phyloP scores from a whole-genome alignment of 1,140 invertebrate species.

The Drosophila neocordata region DNA sequence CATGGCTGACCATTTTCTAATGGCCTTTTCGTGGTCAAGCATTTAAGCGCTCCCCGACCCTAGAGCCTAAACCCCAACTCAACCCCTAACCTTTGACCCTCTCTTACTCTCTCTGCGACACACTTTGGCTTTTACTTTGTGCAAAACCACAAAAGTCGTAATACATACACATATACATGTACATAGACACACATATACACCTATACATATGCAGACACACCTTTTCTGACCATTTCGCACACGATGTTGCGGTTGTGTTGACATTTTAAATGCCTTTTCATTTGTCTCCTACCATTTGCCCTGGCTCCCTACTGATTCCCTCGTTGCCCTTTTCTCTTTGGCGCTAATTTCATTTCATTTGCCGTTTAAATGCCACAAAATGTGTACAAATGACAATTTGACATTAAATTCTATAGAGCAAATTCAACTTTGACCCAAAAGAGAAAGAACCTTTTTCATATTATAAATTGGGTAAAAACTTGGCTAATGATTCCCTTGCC shows the following conservation, averaged over 20 bases:
- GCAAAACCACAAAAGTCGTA: slow-evolving; percentile 72
- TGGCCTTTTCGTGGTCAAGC: slow-evolving; percentile 80
- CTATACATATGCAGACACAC: slow-evolving; percentile 43
- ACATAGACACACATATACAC: slow-evolving; percentile 1
- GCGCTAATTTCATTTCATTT: slow-evolving; percentile 75
- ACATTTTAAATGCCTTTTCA: slow-evolving; percentile 80
- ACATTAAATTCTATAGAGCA: slow-evolving; percentile 53
- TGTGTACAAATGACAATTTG: slow-evolving; percentile 24
- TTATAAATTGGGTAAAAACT: background rate
- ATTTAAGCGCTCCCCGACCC: slow-evolving; percentile 66
- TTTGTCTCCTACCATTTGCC: slow-evolving; percentile 46
- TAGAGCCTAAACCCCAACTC: slow-evolving; percentile 45
- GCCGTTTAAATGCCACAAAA: slow-evolving; percentile 62
- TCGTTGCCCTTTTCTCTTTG: background rate
- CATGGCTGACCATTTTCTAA: slow-evolving; percentile 66
- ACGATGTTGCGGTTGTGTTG: slow-evolving; percentile 79
- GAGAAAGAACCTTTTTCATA: background rate
- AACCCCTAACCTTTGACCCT: slow-evolving; percentile 53
- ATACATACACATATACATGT: slow-evolving; percentile 36
- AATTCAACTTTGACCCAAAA: slow-evolving; percentile 35
- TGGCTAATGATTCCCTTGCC: slow-evolving; percentile 1
- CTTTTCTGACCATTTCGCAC: slow-evolving; percentile 77
- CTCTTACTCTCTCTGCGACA: slow-evolving; percentile 27
- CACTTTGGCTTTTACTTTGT: slow-evolving; percentile 67
- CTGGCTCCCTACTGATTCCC: background rate